These are phyloP conservation scores for Caenorhabditis sp. DNA, from an alignment of 2,888 invertebrate genomes.

Conservation along the genomic window DNA sequence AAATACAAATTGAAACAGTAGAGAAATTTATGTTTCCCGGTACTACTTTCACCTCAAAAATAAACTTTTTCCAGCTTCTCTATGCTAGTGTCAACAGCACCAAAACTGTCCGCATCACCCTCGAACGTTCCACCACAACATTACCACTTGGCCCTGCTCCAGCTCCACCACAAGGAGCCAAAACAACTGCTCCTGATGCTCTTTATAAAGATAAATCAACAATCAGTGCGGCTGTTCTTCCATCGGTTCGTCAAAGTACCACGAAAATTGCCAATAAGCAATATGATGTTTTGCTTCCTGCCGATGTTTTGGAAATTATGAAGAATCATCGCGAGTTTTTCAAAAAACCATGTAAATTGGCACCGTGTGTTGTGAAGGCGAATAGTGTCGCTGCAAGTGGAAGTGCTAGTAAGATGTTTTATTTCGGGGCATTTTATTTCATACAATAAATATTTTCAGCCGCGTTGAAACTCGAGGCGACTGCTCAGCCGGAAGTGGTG, in stretches of 20 bases:
- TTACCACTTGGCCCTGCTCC: slow-evolving; percentile 38
- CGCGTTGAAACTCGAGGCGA: slow-evolving; percentile 13
- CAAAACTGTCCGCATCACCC: slow-evolving; percentile 48
- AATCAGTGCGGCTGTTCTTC: neutral
- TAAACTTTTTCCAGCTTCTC: slow-evolving; percentile 29
- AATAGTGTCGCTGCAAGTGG: neutral
- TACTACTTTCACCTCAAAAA: too few relatives aligned
- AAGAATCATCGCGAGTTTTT: slow-evolving; percentile 49
- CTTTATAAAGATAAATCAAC: slow-evolving; percentile 7
- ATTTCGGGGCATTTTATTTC: too few relatives aligned
- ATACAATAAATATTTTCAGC: neutral
- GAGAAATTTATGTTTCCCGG: too few relatives aligned
- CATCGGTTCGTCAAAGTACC: neutral
- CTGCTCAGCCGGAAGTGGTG: slow-evolving; percentile 35
- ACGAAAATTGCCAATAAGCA: slow-evolving; percentile 30
- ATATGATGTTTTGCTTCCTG: slow-evolving; percentile 42
- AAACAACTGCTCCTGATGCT: slow-evolving; percentile 10
- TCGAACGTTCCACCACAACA: slow-evolving; percentile 41
- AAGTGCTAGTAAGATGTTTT: neutral
- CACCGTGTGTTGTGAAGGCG: slow-evolving; percentile 40
- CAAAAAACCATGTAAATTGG: slow-evolving; percentile 32
- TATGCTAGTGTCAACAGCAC: slow-evolving; percentile 48
- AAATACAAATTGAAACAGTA: too few relatives aligned
- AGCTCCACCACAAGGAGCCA: slow-evolving; percentile 24
- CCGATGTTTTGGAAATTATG: slow-evolving; percentile 58